Base-by-base conservation (phyloP, 2,113 vertebrate species). In the Mesoclemmys tuberculata region DNA sequence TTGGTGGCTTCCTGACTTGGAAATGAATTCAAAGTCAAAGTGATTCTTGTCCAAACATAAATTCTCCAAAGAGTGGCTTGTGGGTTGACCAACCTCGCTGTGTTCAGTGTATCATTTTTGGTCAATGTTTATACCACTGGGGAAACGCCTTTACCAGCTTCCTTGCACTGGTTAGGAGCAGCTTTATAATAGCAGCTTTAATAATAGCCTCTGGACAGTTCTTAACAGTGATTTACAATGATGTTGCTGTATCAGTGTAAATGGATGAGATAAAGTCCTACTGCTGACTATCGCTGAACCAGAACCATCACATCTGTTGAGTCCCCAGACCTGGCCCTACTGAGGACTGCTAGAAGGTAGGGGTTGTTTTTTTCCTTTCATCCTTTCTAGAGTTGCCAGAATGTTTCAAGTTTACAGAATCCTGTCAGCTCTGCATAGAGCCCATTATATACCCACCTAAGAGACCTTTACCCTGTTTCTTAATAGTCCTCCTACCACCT, bases 221-320 rank as follows among this genome's bases (percentile, higher is more conserved):
- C 29, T 89, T 80, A 46, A n/a, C 19, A 16, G 27, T 84, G 71
- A 71, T 87, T 82, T 88, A 35, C 48, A 61, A 3, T 16, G 8
- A 41, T 79, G 31, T 54, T 61, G 81, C 0, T 0, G 51, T 68
- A 52, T 55, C 82, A 79, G 6, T 46, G 0, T 12, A 79, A 51
- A 48, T 0, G 0, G 5, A 1, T 0, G 56, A 85, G 24, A 12
- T 82, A 85, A 91, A 89, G 64, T 54, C 84, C 56, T 29, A 56
- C 18, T 12, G 6, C 19, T 21, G 1, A 24, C 4, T 27, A 16
- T n/a, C 10, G 16, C n/a, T 56, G 44, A 12, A 1, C 0, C 0
- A 61, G 26, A 61, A 92, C 54, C 8, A 22, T 13, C 68, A 54
- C 54, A 77, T 1, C 24, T 48, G 31, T 18, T 10, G 1, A 6